Conservation (phyloP, 2,113 vertebrate species). For the Pseudorhombus dupliciocellatus region DNA sequence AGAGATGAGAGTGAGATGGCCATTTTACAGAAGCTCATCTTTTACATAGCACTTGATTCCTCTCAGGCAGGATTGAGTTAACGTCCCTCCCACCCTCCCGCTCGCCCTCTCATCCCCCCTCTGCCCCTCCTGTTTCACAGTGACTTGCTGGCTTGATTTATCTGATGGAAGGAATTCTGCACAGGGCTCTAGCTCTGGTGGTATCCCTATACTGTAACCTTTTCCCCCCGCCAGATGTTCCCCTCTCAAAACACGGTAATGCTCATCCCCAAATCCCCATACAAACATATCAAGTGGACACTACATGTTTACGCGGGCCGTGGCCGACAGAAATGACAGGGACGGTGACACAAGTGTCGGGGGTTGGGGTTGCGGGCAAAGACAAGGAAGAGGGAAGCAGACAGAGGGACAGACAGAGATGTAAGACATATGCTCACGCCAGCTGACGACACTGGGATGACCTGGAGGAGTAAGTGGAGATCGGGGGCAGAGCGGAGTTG, state of each 20-base stretch:
- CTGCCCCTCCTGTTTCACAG: constrained; percentile 68
- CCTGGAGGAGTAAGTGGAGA: constrained; percentile 66
- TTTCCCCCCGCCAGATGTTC: constrained; percentile 86
- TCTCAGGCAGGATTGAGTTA: constrained; percentile 80
- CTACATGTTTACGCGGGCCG: constrained; percentile 74
- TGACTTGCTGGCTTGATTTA: constrained; percentile 84
- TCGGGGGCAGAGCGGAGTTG: constrained; percentile 58
- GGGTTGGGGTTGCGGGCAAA: constrained; percentile 12
- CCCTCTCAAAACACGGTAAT: constrained; percentile 80
- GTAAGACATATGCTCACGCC: constrained; percentile 73
- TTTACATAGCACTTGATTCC: constrained; percentile 59
- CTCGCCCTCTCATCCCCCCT: constrained; percentile 28
- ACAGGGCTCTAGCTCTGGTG: constrained; percentile 75
- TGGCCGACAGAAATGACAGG: constrained; percentile 74
- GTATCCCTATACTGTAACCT: constrained; percentile 84
- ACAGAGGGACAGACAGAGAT: constrained; percentile 52
- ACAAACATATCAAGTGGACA: constrained; percentile 84
- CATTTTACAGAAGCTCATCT: constrained; percentile 53
- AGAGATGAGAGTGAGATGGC: constrained; percentile 27
- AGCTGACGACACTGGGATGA: constrained; percentile 72
- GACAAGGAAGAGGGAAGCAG: constrained; percentile 38
- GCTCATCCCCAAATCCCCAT: constrained; percentile 82
- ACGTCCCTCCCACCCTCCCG: constrained; percentile 60
- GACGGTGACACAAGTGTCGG: constrained; percentile 59
- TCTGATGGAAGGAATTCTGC: constrained; percentile 86